These are phyloP conservation scores for Vanessa tameamea DNA, from an alignment of 1,140 invertebrate genomes.

Conservation along the genomic window DNA sequence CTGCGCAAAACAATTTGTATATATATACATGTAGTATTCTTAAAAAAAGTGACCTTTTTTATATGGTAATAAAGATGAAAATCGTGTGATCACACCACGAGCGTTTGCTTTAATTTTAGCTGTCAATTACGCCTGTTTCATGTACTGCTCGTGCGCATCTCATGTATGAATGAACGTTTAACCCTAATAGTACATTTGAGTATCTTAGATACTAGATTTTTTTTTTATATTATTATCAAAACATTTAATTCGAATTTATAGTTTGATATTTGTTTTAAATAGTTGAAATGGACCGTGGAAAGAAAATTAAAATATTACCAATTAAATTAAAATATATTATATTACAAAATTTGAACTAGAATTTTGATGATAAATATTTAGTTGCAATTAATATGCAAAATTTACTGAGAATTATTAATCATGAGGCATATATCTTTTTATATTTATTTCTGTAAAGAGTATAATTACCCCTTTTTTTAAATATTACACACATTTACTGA, in stretches of 20 bases:
- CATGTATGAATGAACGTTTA: slow-evolving; percentile 59
- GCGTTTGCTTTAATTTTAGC: slow-evolving; percentile 15
- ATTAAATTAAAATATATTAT: too few relatives aligned
- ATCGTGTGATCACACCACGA: neutral
- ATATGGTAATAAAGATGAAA: slow-evolving; percentile 15
- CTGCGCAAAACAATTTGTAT: neutral
- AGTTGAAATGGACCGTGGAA: too few relatives aligned
- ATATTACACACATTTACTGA: too few relatives aligned
- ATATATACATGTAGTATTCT: neutral
- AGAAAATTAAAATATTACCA: too few relatives aligned
- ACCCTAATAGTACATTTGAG: slow-evolving; percentile 30
- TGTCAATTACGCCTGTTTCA: slow-evolving; percentile 51
- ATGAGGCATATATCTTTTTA: too few relatives aligned
- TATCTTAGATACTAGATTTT: slow-evolving; percentile 44
- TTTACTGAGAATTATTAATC: too few relatives aligned
- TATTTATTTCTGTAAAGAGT: too few relatives aligned
- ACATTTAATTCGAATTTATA: neutral
- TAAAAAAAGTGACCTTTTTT: neutral
- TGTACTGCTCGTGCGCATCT: slow-evolving; percentile 45
- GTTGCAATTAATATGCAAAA: too few relatives aligned
- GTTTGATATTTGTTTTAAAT: too few relatives aligned
- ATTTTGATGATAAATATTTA: too few relatives aligned
- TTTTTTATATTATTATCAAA: neutral
- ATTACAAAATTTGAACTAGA: too few relatives aligned
- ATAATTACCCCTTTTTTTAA: too few relatives aligned